phyloP scores from a whole-genome alignment of 2,113 vertebrate species.

The Turnix velox region DNA sequence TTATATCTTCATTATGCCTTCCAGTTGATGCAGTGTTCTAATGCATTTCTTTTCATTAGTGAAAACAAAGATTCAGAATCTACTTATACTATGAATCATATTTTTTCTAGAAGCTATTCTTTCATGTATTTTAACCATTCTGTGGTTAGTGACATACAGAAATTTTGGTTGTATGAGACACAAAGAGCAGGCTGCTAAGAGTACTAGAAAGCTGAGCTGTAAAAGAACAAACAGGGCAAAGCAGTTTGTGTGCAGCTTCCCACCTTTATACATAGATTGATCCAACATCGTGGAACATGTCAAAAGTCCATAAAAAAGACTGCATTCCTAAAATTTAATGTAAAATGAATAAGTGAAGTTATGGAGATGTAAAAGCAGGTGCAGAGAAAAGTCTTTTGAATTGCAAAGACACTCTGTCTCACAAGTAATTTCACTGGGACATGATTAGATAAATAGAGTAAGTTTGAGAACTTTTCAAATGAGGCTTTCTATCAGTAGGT shows the following conservation, averaged over 20 bases:
- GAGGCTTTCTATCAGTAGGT: not conserved
- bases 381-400: not conserved
- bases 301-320: not conserved
- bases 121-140: not conserved
- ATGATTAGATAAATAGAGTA: not conserved
- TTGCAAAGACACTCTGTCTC: not conserved
- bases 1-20: not conserved
- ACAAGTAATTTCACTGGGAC: not conserved
- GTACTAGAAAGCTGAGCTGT: not conserved
- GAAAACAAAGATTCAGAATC: not conserved
- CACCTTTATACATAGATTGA: not conserved
- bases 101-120: not conserved
- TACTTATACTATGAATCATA: not conserved
- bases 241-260: not conserved
- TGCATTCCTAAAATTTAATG: not conserved
- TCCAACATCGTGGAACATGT: not conserved
- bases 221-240: not conserved
- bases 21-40: not conserved
- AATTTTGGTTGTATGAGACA: not conserved
- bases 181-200: not conserved
- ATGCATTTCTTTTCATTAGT: not conserved
- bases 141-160: not conserved
- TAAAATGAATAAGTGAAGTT: not conserved
- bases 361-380: not conserved
- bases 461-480: not conserved